These are phyloP conservation scores for Drosophila macrothrix DNA, from an alignment of 2,888 invertebrate species.

Conservation along the genomic window DNA sequence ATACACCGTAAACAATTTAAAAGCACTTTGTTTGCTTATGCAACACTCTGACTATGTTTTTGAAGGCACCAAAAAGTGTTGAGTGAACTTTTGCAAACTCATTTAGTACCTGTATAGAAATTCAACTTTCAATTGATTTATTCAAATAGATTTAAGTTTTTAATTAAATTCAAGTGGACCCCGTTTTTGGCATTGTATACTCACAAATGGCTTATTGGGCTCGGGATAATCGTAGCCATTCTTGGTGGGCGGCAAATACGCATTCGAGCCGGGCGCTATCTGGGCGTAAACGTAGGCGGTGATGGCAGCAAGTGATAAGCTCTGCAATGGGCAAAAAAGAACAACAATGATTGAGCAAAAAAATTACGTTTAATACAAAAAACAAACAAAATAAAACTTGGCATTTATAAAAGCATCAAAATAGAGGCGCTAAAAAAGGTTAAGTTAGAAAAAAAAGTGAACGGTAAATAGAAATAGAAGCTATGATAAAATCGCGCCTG, in stretches of 20 bases:
- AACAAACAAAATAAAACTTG: slow-evolving; percentile 35
- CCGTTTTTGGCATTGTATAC: slow-evolving; percentile 38
- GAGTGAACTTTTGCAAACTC: neutral
- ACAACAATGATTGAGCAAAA: slow-evolving; percentile 30
- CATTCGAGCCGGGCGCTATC: slow-evolving; percentile 88
- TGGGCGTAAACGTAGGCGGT: slow-evolving; percentile 81
- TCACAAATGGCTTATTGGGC: slow-evolving; percentile 86
- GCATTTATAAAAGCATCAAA: slow-evolving; percentile 41
- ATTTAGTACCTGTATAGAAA: neutral
- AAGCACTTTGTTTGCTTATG: neutral
- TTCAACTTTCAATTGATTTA: neutral
- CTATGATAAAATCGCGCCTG: slow-evolving; percentile 73
- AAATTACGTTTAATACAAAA: slow-evolving; percentile 21
- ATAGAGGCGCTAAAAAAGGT: slow-evolving; percentile 62
- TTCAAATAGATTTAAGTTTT: neutral
- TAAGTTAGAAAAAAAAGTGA: slow-evolving; percentile 66
- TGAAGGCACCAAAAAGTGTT: neutral
- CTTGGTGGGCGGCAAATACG: slow-evolving; percentile 89
- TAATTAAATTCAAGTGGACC: neutral
- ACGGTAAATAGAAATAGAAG: slow-evolving; percentile 74
- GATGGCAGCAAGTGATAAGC: slow-evolving; percentile 80
- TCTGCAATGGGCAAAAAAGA: slow-evolving; percentile 69
- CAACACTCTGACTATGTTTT: neutral
- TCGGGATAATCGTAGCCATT: slow-evolving; percentile 91
- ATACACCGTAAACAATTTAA: slow-evolving; percentile 7